Conservation (phyloP, 92 coral and sea anemone species). For the Chrysogorgia sp. region DNA sequence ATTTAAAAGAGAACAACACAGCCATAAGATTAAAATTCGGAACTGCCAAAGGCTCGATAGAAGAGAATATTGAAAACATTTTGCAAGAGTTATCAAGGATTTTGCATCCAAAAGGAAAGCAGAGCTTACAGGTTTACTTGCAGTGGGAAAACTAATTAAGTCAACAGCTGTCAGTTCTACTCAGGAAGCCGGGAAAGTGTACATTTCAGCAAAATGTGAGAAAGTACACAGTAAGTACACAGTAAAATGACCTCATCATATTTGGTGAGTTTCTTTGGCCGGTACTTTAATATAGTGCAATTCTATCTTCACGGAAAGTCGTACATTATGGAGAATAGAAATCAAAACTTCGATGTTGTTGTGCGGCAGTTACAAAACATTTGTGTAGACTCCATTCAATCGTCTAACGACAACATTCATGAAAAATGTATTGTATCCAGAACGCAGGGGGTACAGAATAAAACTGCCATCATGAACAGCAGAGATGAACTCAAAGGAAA, state of each 20-base stretch:
- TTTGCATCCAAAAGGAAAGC: constrained; percentile 19
- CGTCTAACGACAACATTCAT: constrained; percentile 31
- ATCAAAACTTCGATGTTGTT: constrained; percentile 13
- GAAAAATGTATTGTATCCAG: constrained; percentile 24
- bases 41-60: constrained; percentile 4
- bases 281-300: constrained; percentile 45
- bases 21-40: not conserved
- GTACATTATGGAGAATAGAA: constrained; percentile 33
- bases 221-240: too few species aligned
- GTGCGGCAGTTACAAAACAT: not conserved
- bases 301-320: constrained; percentile 42
- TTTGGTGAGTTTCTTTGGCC: constrained; percentile 34
- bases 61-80: constrained; percentile 30
- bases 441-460: constrained; percentile 34
- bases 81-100: not conserved
- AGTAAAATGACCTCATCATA: constrained; percentile 36
- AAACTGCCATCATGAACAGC: constrained; percentile 36
- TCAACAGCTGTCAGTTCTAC: constrained; percentile 5
- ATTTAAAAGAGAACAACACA: not conserved
- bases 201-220: constrained; percentile 4
- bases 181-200: constrained; percentile 41
- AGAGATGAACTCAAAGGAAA: constrained; percentile 29
- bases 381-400: not conserved
- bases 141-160: constrained; percentile 23
- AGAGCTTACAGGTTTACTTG: constrained; percentile 35